Evolutionary conservation across 2,113 vertebrate genomes (phyloP).

Genomic region (Egretta garzetta): DNA sequence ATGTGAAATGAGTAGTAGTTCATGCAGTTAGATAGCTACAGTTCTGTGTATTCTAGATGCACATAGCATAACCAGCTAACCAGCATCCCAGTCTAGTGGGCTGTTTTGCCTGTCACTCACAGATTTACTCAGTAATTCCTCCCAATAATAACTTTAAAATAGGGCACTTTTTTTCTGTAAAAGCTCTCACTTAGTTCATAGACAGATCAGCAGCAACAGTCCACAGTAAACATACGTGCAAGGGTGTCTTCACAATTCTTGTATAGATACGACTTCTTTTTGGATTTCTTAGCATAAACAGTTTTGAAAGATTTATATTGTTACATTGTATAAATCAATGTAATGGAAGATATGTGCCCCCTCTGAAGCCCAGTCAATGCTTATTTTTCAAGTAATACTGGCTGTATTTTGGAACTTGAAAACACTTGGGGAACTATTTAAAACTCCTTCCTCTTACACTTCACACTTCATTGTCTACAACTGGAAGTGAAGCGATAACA

Average conservation of each 20-base stretch:
- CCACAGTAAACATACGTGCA: neutral
- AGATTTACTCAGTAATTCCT: neutral
- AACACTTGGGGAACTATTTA: neutral
- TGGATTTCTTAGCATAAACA: conserved; percentile 25
- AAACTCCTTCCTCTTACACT: neutral
- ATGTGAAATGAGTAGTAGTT: neutral
- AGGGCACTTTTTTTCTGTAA: neutral
- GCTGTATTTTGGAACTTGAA: neutral
- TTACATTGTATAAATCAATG: neutral
- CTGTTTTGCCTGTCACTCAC: neutral
- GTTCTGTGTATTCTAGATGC: neutral
- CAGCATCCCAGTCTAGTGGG: neutral
- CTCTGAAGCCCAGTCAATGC: neutral
- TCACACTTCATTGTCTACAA: neutral
- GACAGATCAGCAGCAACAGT: neutral
- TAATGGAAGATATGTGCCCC: neutral
- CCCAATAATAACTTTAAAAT: neutral
- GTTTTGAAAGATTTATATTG: conserved; percentile 10
- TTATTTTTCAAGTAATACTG: neutral
- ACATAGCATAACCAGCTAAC: neutral
- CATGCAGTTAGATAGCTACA: neutral
- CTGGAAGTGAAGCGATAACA: neutral
- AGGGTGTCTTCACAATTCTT: conserved; percentile 11
- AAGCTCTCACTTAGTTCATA: neutral
- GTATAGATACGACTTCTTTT: conserved; percentile 2